phyloP scores from a whole-genome alignment of 1,140 invertebrate species.

The Ditylenchus dipsaci region DNA sequence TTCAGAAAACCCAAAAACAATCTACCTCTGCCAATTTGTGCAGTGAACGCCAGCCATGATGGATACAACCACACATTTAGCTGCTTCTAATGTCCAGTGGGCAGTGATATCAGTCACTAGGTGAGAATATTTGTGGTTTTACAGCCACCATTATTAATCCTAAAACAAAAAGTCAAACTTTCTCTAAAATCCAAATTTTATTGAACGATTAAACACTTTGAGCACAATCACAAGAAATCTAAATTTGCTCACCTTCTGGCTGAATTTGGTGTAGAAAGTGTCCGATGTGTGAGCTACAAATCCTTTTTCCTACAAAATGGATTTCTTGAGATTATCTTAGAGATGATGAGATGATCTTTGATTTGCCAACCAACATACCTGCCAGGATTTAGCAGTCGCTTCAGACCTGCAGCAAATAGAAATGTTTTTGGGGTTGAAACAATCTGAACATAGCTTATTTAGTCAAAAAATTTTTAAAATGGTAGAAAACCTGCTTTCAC shows the following conservation, averaged over 20 bases:
- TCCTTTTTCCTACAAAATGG: slow-evolving; percentile 4
- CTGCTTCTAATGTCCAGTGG: slow-evolving; percentile 11
- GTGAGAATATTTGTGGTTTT: slow-evolving; percentile 27
- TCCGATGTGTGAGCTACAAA: slow-evolving; percentile 3
- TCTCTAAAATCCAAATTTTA: background rate
- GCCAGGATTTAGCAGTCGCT: slow-evolving; percentile 26
- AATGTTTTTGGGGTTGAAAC: slow-evolving; percentile 20
- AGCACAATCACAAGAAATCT: background rate
- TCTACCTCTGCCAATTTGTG: slow-evolving; percentile 16
- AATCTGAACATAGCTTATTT: slow-evolving; percentile 25
- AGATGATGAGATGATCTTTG: slow-evolving; percentile 1
- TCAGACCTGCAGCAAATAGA: slow-evolving; percentile 25
- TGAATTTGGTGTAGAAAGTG: slow-evolving; percentile 18
- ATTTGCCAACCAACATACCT: slow-evolving; percentile 1
- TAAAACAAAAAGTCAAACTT: slow-evolving; percentile 7
- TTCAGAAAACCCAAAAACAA: background rate
- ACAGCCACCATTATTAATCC: slow-evolving; percentile 28
- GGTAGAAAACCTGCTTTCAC: slow-evolving; percentile 21
- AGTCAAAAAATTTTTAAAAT: background rate
- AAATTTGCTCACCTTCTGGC: background rate
- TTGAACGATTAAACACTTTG: too few relatives aligned
- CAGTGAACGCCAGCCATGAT: slow-evolving; percentile 38
- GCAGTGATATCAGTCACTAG: background rate
- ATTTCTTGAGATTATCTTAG: background rate
- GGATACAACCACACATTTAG: slow-evolving; percentile 27